phyloP scores from a whole-genome alignment of 2,888 invertebrate species.

The Tinea semifulvella region DNA sequence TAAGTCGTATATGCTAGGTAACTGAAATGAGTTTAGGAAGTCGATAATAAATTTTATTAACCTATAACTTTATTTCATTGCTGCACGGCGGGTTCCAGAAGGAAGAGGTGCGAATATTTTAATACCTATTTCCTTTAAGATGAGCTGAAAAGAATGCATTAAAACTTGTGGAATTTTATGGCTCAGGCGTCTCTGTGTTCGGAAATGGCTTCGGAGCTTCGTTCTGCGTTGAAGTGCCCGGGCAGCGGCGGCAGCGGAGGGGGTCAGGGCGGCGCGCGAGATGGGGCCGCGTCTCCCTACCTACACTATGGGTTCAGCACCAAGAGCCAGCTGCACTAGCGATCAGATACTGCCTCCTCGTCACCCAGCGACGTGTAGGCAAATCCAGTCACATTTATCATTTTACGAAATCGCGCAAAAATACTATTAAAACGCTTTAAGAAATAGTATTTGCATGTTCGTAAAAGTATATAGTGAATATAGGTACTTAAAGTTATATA shows the following conservation, averaged over 20 bases:
- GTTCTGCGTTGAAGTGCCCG: conserved; percentile 73
- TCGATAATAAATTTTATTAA: neutral
- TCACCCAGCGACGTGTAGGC: conserved; percentile 56
- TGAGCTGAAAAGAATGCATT: conserved; percentile 5
- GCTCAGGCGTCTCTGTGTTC: conserved; percentile 75
- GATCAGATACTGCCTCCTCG: conserved; percentile 50
- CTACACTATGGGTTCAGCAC: conserved; percentile 71
- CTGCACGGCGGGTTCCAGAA: conserved; percentile 31
- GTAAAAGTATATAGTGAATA: no score
- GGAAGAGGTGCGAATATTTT: conserved; percentile 39
- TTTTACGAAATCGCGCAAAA: neutral
- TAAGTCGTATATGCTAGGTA: neutral
- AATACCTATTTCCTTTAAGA: conserved; percentile 1
- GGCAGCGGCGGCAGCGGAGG: conserved; percentile 54
- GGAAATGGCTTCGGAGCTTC: conserved; percentile 77
- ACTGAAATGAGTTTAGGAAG: neutral
- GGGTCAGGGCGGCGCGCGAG: conserved; percentile 40
- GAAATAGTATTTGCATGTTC: no score
- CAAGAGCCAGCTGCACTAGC: conserved; percentile 61
- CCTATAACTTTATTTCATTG: neutral
- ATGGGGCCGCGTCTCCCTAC: conserved; percentile 69
- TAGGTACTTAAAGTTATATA: no score
- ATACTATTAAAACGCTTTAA: neutral
- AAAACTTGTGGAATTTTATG: conserved; percentile 9
- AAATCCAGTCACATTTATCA: no score